These are phyloP conservation scores for Apis laboriosa DNA, from an alignment of 1,140 invertebrate genomes.

Conservation along the genomic window DNA sequence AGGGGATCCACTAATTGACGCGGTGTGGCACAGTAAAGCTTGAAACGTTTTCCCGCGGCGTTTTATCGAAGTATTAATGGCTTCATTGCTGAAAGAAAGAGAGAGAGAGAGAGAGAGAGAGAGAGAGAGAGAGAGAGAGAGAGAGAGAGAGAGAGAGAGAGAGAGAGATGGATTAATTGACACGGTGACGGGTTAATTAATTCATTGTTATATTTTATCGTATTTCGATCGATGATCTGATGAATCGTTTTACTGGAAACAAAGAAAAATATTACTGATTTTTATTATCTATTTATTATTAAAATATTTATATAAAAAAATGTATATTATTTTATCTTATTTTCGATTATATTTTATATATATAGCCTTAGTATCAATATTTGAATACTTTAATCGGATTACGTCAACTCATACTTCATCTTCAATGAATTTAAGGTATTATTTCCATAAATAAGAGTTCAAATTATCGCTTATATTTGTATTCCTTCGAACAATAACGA, in stretches of 20 bases:
- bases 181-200: neutral
- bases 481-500: too few relatives aligned
- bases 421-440: too few relatives aligned
- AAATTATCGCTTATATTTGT: too few relatives aligned
- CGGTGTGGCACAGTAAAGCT: neutral
- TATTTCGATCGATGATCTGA: neutral
- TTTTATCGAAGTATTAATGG: neutral
- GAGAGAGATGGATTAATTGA: slow-evolving; percentile 7
- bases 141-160: neutral
- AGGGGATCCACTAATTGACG: neutral
- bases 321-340: too few relatives aligned
- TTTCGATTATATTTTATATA: too few relatives aligned
- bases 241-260: neutral
- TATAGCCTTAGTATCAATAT: too few relatives aligned
- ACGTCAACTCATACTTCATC: too few relatives aligned
- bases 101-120: slow-evolving; percentile 2
- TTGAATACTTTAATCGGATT: too few relatives aligned
- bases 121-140: slow-evolving; percentile 1
- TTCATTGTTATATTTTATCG: slow-evolving; percentile 3
- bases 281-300: too few relatives aligned
- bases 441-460: too few relatives aligned
- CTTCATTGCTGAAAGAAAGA: neutral
- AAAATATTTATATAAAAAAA: too few relatives aligned
- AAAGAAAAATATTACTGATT: too few relatives aligned
- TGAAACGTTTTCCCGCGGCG: neutral